phyloP scores from a whole-genome alignment of 2,888 invertebrate species.

The Minunthozetes semirufus region DNA sequence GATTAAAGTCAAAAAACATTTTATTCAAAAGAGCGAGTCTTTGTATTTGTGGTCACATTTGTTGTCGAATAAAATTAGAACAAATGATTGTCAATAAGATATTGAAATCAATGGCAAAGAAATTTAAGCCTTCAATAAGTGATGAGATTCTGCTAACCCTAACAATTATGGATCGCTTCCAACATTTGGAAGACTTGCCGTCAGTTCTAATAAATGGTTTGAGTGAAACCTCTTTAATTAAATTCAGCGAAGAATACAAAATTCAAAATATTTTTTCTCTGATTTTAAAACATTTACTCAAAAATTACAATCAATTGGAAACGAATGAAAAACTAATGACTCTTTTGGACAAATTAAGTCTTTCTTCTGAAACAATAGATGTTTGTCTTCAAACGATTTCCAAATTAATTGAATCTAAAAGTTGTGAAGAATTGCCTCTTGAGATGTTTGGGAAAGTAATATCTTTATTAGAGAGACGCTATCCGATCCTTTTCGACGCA shows the following conservation, averaged over 20 bases:
- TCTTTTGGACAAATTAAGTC: slow-evolving; percentile 13
- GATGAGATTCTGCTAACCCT: not conserved
- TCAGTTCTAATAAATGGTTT: not conserved
- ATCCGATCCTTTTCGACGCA: slow-evolving; percentile 23
- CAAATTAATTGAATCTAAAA: not conserved
- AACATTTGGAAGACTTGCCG: not conserved
- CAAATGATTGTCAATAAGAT: not conserved
- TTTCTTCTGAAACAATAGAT: not conserved
- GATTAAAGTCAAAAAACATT: not conserved
- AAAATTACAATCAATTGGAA: not conserved
- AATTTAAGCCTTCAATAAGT: not conserved
- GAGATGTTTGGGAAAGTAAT: not conserved
- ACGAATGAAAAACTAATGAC: not conserved
- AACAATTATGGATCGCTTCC: not conserved
- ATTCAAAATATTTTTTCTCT: not conserved
- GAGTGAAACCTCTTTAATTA: not conserved
- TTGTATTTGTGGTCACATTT: slow-evolving; percentile 20
- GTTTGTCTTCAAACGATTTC: not conserved
- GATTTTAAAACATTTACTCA: slow-evolving; percentile 11
- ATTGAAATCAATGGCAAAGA: slow-evolving; percentile 11
- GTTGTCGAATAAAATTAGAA: not conserved
- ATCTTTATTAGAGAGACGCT: slow-evolving; percentile 26
- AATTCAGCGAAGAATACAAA: not conserved
- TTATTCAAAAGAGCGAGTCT: slow-evolving; percentile 3
- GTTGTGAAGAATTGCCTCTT: too few relatives aligned